Percentiles rank a stretch among this genome's conserved stretches.
These are phyloP conservation scores for Drosophila setosimentum DNA, from an alignment of 2,888 invertebrate genomes.

Conservation along the genomic window DNA sequence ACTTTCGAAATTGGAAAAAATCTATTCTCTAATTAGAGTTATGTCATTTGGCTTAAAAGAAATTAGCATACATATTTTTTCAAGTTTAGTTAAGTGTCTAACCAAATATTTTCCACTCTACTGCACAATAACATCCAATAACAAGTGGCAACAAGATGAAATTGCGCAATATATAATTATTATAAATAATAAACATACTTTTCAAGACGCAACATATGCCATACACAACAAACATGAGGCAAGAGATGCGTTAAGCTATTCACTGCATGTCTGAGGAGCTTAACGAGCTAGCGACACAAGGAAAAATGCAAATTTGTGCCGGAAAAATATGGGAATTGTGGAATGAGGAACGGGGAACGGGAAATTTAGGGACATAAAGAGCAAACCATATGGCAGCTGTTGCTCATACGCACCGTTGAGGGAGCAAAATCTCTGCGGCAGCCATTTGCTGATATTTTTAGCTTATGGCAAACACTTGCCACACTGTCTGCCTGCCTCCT, in stretches of 20 bases:
- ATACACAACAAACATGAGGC: not conserved
- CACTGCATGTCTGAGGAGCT: constrained; percentile 6
- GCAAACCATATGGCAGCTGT: constrained; percentile 47
- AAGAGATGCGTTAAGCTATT: constrained; percentile 12
- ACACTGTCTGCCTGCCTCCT: not conserved
- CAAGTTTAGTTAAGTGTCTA: constrained; percentile 2
- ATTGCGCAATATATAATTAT: constrained; percentile 13
- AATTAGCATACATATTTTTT: not conserved
- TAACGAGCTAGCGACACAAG: constrained; percentile 16
- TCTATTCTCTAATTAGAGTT: not conserved
- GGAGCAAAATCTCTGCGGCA: constrained; percentile 7
- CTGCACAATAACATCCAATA: constrained; percentile 1
- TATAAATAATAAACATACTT: constrained; percentile 21
- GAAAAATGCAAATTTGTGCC: constrained; percentile 13
- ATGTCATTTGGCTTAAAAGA: not conserved
- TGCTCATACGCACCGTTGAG: constrained; percentile 38
- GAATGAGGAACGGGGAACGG: not conserved
- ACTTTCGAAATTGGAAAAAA: not conserved
- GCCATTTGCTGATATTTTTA: constrained; percentile 35
- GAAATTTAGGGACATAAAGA: constrained; percentile 3
- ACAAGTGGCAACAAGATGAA: not conserved
- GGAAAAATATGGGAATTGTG: not conserved
- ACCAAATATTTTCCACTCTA: constrained; percentile 22
- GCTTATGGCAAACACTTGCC: constrained; percentile 37
- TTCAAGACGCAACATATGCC: constrained; percentile 9